Conservation (phyloP, 2,888 invertebrate genomes). For the Ophion costatus region DNA sequence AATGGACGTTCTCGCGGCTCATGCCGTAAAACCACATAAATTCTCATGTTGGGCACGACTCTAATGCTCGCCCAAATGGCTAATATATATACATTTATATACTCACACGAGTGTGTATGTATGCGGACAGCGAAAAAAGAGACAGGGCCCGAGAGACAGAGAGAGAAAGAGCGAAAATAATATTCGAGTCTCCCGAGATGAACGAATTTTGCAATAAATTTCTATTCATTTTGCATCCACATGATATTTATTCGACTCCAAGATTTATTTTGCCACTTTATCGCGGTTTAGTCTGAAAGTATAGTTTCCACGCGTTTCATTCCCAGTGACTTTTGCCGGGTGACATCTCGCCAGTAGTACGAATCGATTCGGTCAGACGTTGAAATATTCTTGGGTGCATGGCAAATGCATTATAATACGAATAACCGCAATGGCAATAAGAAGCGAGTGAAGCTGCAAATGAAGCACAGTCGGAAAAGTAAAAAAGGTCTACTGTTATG, state of each 20-base stretch:
- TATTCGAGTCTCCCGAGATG: constrained; percentile 16
- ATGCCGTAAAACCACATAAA: constrained; percentile 62
- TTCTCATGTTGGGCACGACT: constrained; percentile 61
- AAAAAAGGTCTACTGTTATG: too few species aligned
- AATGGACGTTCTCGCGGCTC: constrained; percentile 52
- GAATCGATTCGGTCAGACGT: constrained; percentile 5
- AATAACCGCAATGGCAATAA: too few species aligned
- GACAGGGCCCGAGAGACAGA: background rate
- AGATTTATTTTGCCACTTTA: constrained; percentile 24
- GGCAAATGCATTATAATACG: too few species aligned
- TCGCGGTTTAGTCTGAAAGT: constrained; percentile 12
- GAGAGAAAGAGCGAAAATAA: background rate
- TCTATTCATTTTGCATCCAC: background rate
- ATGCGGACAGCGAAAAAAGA: background rate
- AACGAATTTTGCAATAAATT: constrained; percentile 13
- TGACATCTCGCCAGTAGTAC: constrained; percentile 3
- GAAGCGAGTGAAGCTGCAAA: too few species aligned
- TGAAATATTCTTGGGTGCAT: too few species aligned
- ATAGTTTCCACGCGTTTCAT: constrained; percentile 13
- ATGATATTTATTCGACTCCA: background rate
- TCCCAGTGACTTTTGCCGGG: background rate
- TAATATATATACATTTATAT: constrained; percentile 10
- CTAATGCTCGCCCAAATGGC: constrained; percentile 39
- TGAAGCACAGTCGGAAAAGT: too few species aligned
- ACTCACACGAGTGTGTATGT: background rate